Evolutionary conservation across 1,140 invertebrate species (phyloP).

Genomic region (Conopomorpha cramerella): DNA sequence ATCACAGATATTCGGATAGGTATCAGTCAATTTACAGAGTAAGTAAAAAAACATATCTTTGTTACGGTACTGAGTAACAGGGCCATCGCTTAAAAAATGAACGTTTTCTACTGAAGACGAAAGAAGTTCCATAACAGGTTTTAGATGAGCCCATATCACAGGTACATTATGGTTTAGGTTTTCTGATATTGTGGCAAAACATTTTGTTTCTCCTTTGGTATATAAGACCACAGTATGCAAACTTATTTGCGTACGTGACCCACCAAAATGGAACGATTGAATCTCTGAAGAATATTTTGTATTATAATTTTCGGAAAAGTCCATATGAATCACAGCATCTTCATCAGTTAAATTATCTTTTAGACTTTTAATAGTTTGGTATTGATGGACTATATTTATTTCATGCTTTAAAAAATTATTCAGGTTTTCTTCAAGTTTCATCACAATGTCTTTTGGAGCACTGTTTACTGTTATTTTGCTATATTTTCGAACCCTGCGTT

Average conservation of each 20-base stretch:
- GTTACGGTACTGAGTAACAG: no score
- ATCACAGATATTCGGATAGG: slow-evolving; percentile 12
- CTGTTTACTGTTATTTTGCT: background rate
- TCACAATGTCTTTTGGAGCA: slow-evolving; percentile 4
- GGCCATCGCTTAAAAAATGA: no score
- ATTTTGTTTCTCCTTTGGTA: slow-evolving; percentile 7
- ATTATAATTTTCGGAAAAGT: slow-evolving; percentile 7
- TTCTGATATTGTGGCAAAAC: slow-evolving; percentile 10
- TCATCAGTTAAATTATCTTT: slow-evolving; percentile 6
- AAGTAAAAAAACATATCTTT: slow-evolving; percentile 14
- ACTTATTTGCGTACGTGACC: no score
- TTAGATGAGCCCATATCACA: slow-evolving; percentile 17
- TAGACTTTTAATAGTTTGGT: slow-evolving; percentile 3
- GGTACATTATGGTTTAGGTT: slow-evolving; percentile 14
- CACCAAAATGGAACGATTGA: slow-evolving; percentile 8
- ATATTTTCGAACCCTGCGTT: no score
- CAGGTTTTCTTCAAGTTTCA: slow-evolving; percentile 5
- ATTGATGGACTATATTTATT: slow-evolving; percentile 5
- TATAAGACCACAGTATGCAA: slow-evolving; percentile 6
- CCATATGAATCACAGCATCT: slow-evolving; percentile 7
- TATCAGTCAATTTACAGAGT: slow-evolving; percentile 11
- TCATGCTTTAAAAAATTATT: slow-evolving; percentile 6
- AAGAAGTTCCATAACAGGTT: slow-evolving; percentile 12
- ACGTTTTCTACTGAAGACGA: slow-evolving; percentile 11
- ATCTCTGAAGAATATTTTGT: slow-evolving; percentile 6